A percentile compares a stretch with the other conserved stretches of the same genome.
Evolutionary conservation across 2,113 vertebrate species (phyloP).

Genomic region (Plecotus auritus): DNA sequence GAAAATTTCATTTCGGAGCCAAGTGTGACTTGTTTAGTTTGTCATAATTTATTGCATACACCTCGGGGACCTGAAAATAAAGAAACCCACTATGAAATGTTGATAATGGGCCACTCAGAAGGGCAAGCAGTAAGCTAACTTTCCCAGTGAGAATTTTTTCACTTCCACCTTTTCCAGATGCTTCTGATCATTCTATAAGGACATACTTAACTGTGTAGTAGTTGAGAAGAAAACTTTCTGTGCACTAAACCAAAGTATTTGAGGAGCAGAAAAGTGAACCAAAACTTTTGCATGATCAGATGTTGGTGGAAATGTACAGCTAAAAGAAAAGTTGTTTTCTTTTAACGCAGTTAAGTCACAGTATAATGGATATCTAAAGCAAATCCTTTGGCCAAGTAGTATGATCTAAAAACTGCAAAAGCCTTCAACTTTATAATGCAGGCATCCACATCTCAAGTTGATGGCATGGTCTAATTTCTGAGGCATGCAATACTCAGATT

Average conservation of each 20-base stretch:
- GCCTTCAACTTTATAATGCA: slow-evolving; percentile 17
- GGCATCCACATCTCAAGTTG: slow-evolving; percentile 29
- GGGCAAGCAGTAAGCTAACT: slow-evolving; percentile 74
- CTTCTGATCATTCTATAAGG: slow-evolving; percentile 75
- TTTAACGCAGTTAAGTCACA: slow-evolving; percentile 41
- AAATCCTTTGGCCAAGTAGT: slow-evolving; percentile 39
- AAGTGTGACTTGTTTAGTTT: slow-evolving; percentile 85
- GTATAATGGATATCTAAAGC: not conserved
- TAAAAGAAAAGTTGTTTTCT: slow-evolving; percentile 1
- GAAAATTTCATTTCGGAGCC: slow-evolving; percentile 87
- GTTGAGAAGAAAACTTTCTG: slow-evolving; percentile 54
- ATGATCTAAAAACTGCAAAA: not conserved
- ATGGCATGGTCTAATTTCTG: slow-evolving; percentile 48
- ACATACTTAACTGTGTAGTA: slow-evolving; percentile 64
- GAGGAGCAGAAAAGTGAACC: slow-evolving; percentile 35
- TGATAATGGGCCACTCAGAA: slow-evolving; percentile 80
- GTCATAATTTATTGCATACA: slow-evolving; percentile 83
- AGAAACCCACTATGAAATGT: slow-evolving; percentile 76
- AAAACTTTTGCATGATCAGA: slow-evolving; percentile 38
- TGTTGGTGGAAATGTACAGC: slow-evolving; percentile 44
- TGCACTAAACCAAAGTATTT: slow-evolving; percentile 45
- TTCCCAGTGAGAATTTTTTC: slow-evolving; percentile 77
- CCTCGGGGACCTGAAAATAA: slow-evolving; percentile 77
- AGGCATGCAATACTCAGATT: slow-evolving; percentile 39
- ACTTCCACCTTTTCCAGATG: slow-evolving; percentile 78